Evolutionary conservation across 2,797 vertebrate species (phyloP).

Genomic region (Lerista edwardsae): DNA sequence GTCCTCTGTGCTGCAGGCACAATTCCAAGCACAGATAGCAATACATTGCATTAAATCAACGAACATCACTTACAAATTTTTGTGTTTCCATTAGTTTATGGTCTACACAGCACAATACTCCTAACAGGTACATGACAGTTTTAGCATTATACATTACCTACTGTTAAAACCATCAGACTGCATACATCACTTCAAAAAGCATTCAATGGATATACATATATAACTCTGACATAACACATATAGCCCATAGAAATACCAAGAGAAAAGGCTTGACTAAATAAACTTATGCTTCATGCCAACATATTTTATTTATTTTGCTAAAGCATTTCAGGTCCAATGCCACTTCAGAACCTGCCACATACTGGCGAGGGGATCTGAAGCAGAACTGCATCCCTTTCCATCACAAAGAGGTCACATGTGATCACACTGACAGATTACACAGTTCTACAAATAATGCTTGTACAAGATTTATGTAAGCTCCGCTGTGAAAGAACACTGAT

Average conservation of each 20-base stretch:
- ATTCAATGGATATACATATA: neutral
- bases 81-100: neutral
- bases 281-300: neutral
- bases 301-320: constrained; percentile 1
- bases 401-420: constrained; percentile 17
- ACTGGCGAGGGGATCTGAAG: neutral
- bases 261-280: neutral
- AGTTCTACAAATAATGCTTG: constrained; percentile 19
- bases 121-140: neutral
- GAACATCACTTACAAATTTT: neutral
- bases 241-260: neutral
- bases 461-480: constrained; percentile 16
- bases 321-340: constrained; percentile 38
- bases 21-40: neutral
- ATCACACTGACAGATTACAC: constrained; percentile 6
- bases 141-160: neutral
- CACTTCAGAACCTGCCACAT: constrained; percentile 10
- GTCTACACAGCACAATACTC: neutral
- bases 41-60: neutral
- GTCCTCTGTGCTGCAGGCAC: neutral
- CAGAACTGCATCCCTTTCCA: constrained; percentile 15
- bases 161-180: neutral
- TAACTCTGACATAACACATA: neutral
- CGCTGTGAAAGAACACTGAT: constrained; percentile 34
- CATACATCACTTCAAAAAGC: neutral